Evolutionary conservation across 2,888 invertebrate genomes (phyloP).

Genomic region (Eupithecia subfuscata): DNA sequence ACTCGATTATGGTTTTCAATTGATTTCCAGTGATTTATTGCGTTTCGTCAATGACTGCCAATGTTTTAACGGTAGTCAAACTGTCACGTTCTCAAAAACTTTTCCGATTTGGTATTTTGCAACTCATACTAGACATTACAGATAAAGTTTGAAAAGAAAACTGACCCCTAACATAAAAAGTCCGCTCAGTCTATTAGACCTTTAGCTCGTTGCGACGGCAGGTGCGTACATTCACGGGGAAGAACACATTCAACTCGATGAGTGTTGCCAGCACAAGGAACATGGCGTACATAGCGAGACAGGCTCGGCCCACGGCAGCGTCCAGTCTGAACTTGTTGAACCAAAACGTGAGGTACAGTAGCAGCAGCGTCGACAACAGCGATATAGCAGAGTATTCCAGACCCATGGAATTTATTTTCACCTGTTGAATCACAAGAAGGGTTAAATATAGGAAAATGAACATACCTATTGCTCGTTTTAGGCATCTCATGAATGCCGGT

Average conservation of each 20-base stretch:
- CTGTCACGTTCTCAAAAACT: background rate
- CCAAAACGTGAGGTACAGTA: slow-evolving; percentile 93
- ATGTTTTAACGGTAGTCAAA: background rate
- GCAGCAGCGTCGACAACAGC: slow-evolving; percentile 91
- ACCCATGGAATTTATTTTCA: slow-evolving; percentile 95
- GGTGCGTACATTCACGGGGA: slow-evolving; percentile 94
- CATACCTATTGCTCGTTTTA: background rate
- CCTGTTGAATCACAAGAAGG: slow-evolving; percentile 68
- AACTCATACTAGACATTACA: background rate
- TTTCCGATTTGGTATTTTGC: background rate
- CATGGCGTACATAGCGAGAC: slow-evolving; percentile 93
- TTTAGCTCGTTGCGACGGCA: slow-evolving; percentile 86
- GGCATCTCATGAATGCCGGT: background rate
- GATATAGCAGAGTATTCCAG: slow-evolving; percentile 96
- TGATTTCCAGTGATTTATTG: background rate
- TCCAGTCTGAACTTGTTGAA: slow-evolving; percentile 94
- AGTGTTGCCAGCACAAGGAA: slow-evolving; percentile 94
- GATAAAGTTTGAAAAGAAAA: background rate
- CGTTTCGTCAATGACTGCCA: background rate
- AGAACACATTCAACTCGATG: slow-evolving; percentile 97
- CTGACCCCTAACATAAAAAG: slow-evolving; percentile 30
- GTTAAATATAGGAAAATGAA: background rate
- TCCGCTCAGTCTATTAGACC: slow-evolving; percentile 57
- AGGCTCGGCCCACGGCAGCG: slow-evolving; percentile 92
- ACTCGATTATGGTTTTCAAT: background rate